These are phyloP conservation scores for Eonycteris spelaea DNA, from an alignment of 2,113 vertebrate genomes.

Conservation along the genomic window DNA sequence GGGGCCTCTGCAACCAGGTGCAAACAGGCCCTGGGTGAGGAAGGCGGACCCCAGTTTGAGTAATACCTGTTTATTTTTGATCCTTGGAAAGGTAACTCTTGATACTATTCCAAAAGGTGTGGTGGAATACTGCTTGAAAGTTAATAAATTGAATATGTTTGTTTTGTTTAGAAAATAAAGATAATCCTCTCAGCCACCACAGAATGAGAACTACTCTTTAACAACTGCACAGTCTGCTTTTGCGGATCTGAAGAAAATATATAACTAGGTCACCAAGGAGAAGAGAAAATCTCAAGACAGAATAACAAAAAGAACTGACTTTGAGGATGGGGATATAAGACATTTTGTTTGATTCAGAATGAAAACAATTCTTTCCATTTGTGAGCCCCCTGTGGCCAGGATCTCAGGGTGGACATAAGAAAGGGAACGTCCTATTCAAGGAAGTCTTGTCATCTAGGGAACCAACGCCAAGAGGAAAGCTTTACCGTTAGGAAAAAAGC, in stretches of 20 bases:
- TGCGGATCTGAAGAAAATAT: background rate
- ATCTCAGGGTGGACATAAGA: background rate
- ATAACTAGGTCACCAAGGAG: background rate
- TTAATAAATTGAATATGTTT: background rate
- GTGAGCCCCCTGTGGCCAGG: background rate
- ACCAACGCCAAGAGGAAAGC: background rate
- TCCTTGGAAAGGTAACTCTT: background rate
- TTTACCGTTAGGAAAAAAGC: background rate
- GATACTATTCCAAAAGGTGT: background rate
- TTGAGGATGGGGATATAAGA: background rate
- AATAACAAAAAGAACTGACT: background rate
- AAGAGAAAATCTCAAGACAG: background rate
- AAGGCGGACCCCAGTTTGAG: background rate
- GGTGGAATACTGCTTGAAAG: background rate
- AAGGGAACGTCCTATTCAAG: background rate
- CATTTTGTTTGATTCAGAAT: background rate
- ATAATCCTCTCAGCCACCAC: background rate
- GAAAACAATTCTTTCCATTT: background rate
- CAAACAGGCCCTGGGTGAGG: rapidly evolving
- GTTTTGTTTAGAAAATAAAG: constrained; percentile 30
- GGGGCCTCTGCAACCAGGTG: rapidly evolving
- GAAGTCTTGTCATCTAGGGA: background rate
- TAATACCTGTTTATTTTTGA: background rate
- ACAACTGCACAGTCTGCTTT: background rate
- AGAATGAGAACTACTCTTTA: background rate